These are phyloP conservation scores for Papilio protenor DNA, from an alignment of 2,888 invertebrate species.

Conservation along the genomic window DNA sequence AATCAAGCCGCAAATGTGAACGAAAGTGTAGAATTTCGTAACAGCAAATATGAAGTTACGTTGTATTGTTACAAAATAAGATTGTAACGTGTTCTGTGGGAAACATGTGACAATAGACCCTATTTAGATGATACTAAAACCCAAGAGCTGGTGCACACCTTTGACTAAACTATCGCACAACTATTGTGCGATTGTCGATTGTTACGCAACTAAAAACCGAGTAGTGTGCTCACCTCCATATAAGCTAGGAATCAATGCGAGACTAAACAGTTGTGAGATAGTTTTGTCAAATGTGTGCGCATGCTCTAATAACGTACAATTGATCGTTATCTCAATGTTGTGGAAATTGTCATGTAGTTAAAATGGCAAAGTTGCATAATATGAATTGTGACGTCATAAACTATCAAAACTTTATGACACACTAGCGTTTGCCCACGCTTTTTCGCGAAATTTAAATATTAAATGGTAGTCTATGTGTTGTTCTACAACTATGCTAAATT, in stretches of 20 bases:
- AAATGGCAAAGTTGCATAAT: not conserved
- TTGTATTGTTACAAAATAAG: constrained; percentile 20
- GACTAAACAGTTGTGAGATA: too few species aligned
- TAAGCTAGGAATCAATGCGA: too few species aligned
- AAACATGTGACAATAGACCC: constrained; percentile 47
- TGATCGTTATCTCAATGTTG: not conserved
- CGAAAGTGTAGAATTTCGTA: constrained; percentile 2
- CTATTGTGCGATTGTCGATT: too few species aligned
- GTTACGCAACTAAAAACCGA: too few species aligned
- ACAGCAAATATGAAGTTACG: constrained; percentile 21
- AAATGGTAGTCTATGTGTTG: too few species aligned
- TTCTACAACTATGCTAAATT: too few species aligned
- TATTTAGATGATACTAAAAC: not conserved
- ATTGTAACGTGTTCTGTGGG: constrained; percentile 47
- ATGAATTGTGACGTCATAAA: not conserved
- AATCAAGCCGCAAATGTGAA: constrained; percentile 20
- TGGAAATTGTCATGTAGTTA: not conserved
- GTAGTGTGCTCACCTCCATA: too few species aligned
- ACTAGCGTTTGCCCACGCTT: too few species aligned
- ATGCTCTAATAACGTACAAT: not conserved
- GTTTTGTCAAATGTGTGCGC: not conserved
- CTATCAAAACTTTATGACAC: not conserved
- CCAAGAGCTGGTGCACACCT: too few species aligned
- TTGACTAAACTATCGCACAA: too few species aligned
- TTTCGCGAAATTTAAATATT: too few species aligned